phyloP scores from a whole-genome alignment of 2,113 vertebrate genomes.

The Callaeas wilsoni region DNA sequence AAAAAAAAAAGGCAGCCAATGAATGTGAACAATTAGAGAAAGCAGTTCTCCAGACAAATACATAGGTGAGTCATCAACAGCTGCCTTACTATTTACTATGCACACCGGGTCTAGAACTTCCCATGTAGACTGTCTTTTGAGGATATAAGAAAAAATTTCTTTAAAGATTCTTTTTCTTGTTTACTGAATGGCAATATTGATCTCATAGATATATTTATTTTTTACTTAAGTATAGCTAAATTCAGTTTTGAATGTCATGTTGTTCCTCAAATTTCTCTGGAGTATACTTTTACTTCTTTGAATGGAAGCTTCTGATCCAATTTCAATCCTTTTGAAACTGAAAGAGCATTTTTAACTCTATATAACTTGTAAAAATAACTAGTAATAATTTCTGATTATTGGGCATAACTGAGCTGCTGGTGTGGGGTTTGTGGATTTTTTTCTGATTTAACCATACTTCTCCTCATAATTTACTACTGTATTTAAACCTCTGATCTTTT shows the following conservation, averaged over 20 bases:
- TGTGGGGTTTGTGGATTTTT: accelerated
- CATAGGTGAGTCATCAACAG: background rate
- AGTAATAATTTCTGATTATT: background rate
- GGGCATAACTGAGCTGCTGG: background rate
- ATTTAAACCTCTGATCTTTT: background rate
- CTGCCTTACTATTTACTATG: background rate
- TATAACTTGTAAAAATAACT: background rate
- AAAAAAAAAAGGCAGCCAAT: background rate
- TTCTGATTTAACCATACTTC: background rate
- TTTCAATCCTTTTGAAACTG: background rate
- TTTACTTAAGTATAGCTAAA: background rate
- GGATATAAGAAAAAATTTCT: background rate
- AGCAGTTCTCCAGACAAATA: background rate
- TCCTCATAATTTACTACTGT: background rate
- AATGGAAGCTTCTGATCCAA: background rate
- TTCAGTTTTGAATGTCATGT: background rate
- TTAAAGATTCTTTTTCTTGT: background rate
- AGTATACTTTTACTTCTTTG: background rate
- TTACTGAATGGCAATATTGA: background rate
- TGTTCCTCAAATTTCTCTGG: background rate
- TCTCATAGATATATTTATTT: background rate
- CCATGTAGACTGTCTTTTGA: background rate
- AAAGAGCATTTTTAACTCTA: background rate
- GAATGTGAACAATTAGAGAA: background rate
- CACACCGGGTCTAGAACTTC: background rate